Percentiles rank a stretch among this genome's conserved stretches.
These are phyloP conservation scores for Takifugu flavidus DNA, from an alignment of 2,113 vertebrate genomes.

Conservation along the genomic window DNA sequence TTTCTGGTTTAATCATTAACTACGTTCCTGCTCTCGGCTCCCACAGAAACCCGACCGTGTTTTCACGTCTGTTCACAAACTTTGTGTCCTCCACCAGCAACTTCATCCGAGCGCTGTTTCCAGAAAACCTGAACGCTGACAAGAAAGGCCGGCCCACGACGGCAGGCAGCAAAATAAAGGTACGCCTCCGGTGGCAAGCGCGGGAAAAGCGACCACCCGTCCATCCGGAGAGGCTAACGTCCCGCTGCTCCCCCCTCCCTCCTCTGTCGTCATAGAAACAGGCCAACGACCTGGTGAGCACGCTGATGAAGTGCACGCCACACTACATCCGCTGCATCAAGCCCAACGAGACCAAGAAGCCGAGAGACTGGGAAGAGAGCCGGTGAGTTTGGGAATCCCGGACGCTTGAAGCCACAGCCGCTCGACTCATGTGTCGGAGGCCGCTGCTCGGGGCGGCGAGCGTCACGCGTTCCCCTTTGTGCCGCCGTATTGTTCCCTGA, in stretches of 20 bases:
- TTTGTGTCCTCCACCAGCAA: slow-evolving; percentile 68
- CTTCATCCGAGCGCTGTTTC: slow-evolving; percentile 93
- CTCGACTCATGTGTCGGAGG: slow-evolving; percentile 15
- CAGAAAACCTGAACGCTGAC: slow-evolving; percentile 93
- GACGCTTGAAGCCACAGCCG: neutral
- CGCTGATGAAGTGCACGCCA: slow-evolving; percentile 96
- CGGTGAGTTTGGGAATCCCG: slow-evolving; percentile 73
- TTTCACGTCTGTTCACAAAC: neutral
- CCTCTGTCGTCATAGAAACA: slow-evolving; percentile 81
- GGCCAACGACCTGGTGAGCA: slow-evolving; percentile 96
- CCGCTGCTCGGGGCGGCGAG: slow-evolving; percentile 7
- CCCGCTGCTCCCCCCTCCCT: slow-evolving; percentile 12
- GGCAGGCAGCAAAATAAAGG: slow-evolving; percentile 98
- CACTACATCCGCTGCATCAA: slow-evolving; percentile 99
- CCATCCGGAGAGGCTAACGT: neutral
- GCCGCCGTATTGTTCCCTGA: slow-evolving; percentile 63
- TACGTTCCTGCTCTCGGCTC: slow-evolving; percentile 3
- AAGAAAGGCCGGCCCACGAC: slow-evolving; percentile 98
- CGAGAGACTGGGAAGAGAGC: slow-evolving; percentile 96
- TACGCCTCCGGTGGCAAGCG: slow-evolving; percentile 46
- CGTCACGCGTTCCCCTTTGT: slow-evolving; percentile 41
- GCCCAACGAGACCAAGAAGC: slow-evolving; percentile 96
- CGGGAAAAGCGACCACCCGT: neutral
- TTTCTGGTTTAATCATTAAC: slow-evolving; percentile 50
- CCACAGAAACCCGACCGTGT: neutral